Conservation (phyloP, 2,888 invertebrate species). For the Brachycybe producta region DNA sequence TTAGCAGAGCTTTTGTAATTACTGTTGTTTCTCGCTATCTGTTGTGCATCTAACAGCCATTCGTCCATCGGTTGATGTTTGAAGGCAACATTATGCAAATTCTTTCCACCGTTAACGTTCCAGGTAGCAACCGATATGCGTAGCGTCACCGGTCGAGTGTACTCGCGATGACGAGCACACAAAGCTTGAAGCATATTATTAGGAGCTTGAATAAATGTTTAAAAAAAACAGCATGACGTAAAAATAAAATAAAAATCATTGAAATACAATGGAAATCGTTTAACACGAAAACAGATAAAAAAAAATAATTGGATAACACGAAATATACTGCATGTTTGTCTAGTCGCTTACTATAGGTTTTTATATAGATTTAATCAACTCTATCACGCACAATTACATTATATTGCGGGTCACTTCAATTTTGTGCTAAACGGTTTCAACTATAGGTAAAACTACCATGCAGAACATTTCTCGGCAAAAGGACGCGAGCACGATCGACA, state of each 20-base stretch:
- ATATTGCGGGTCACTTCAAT: too few relatives aligned
- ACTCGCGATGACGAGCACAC: constrained; percentile 69
- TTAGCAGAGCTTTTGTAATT: too few relatives aligned
- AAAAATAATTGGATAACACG: too few relatives aligned
- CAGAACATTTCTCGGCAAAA: constrained; percentile 72
- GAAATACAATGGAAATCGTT: neutral
- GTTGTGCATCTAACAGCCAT: constrained; percentile 77
- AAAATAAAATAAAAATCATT: neutral
- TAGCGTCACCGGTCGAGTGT: constrained; percentile 52
- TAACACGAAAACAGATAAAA: neutral
- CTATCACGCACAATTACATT: too few relatives aligned
- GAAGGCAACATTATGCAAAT: constrained; percentile 93
- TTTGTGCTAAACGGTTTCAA: too few relatives aligned
- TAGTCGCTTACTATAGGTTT: too few relatives aligned
- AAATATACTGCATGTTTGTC: too few relatives aligned
- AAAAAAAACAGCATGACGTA: too few relatives aligned
- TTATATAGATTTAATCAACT: too few relatives aligned
- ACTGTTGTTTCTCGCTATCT: constrained; percentile 34
- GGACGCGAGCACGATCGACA: constrained; percentile 75
- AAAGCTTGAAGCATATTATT: constrained; percentile 69
- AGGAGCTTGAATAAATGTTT: constrained; percentile 44
- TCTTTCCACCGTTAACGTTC: constrained; percentile 98
- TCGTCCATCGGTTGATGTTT: constrained; percentile 69
- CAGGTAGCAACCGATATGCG: constrained; percentile 88
- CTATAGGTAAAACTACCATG: constrained; percentile 51